Evolutionary conservation across 92 coral and sea anemone genomes (phyloP).

Genomic region (Umimayanthus chanpuru): DNA sequence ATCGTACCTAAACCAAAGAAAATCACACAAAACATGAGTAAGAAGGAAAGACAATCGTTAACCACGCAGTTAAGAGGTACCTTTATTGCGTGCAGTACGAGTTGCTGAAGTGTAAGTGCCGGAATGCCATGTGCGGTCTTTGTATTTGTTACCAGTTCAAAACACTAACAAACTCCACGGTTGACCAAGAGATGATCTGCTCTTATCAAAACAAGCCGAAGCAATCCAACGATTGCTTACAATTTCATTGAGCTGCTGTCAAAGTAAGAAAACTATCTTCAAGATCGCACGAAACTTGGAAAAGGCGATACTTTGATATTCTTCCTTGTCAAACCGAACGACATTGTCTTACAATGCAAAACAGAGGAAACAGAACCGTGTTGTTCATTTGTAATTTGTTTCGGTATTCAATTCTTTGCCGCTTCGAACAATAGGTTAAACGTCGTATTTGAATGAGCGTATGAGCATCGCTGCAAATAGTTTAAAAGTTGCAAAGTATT

Average conservation of each 20-base stretch:
- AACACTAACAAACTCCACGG: neutral
- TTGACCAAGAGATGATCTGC: neutral
- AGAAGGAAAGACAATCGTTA: neutral
- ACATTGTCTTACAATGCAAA: neutral
- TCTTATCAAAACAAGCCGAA: neutral
- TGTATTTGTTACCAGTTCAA: neutral
- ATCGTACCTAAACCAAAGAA: conserved; percentile 24
- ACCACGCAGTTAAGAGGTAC: neutral
- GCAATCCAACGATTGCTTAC: neutral
- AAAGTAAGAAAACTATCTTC: neutral
- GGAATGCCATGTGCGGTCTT: neutral
- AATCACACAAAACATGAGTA: neutral
- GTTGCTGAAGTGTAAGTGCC: neutral
- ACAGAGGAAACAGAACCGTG: conserved; percentile 7
- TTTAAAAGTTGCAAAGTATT: neutral
- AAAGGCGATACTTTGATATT: neutral
- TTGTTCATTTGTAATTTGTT: conserved; percentile 1
- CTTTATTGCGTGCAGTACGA: neutral
- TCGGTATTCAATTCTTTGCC: conserved; percentile 30
- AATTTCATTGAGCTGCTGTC: neutral
- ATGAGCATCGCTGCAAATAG: neutral
- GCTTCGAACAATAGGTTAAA: conserved; percentile 25
- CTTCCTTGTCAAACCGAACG: neutral
- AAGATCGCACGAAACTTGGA: neutral
- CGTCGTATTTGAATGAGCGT: conserved; percentile 3